Percentiles rank a stretch among this genome's conserved stretches.
phyloP scores from a whole-genome alignment of 2,113 vertebrate species.

The Austrofundulus limnaeus region DNA sequence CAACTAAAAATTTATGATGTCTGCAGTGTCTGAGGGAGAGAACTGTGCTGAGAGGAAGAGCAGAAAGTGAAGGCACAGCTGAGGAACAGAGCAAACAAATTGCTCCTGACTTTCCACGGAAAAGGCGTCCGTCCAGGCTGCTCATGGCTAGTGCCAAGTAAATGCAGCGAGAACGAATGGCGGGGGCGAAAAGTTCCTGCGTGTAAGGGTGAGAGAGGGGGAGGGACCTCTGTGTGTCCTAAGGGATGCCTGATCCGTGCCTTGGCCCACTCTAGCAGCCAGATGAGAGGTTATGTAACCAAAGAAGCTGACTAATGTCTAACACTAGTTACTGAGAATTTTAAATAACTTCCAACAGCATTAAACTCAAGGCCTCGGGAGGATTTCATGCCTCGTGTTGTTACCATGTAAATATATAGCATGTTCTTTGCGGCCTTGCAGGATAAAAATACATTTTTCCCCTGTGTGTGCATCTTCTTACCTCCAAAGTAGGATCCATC shows the following conservation, averaged over 20 bases:
- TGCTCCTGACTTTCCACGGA: constrained; percentile 40
- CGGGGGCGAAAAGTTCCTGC: constrained; percentile 8
- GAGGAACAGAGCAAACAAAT: constrained; percentile 16
- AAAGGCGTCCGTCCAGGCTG: constrained; percentile 20
- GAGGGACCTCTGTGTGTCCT: constrained; percentile 64
- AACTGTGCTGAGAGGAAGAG: neutral
- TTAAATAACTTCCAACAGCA: constrained; percentile 62
- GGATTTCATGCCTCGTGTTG: neutral
- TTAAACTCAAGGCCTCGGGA: constrained; percentile 32
- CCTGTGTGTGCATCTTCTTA: constrained; percentile 64
- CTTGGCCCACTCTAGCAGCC: constrained; percentile 68
- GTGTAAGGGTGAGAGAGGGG: constrained; percentile 16
- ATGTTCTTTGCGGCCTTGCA: neutral
- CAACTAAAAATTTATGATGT: constrained; percentile 52
- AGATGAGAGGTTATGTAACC: constrained; percentile 74
- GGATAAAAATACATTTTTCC: neutral
- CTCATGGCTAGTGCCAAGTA: constrained; percentile 32
- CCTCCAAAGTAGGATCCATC: constrained; percentile 99
- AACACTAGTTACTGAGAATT: constrained; percentile 64
- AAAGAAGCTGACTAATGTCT: constrained; percentile 59
- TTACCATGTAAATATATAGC: constrained; percentile 2
- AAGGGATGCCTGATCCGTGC: constrained; percentile 71
- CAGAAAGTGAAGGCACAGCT: constrained; percentile 1
- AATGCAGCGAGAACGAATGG: constrained; percentile 32
- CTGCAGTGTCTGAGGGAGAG: constrained; percentile 21